Conservation (phyloP, 2,113 vertebrate genomes). For the Lepidothrix coronata region DNA sequence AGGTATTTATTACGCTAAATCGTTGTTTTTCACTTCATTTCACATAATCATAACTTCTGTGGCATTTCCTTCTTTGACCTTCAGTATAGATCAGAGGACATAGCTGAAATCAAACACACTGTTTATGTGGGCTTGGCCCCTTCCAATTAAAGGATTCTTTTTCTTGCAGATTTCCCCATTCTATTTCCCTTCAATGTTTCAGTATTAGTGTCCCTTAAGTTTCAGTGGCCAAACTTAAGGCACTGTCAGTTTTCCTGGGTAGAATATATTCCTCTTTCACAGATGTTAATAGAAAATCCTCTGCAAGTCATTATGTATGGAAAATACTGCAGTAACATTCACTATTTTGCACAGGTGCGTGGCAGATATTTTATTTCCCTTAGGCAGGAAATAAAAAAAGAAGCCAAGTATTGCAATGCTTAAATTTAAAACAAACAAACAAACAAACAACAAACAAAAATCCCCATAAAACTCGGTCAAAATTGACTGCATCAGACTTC, state of each 20-base stretch:
- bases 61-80: slow-evolving; percentile 71
- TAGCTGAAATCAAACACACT: slow-evolving; percentile 53
- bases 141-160: slow-evolving; percentile 47
- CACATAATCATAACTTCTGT: slow-evolving; percentile 74
- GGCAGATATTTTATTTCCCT: neutral
- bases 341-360: neutral
- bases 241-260: neutral
- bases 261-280: neutral
- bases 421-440: neutral
- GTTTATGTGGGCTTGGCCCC: slow-evolving; percentile 51
- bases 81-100: slow-evolving; percentile 71
- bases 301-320: neutral
- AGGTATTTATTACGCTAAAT: slow-evolving; percentile 71
- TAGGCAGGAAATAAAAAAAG: neutral
- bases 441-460: neutral
- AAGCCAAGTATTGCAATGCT: neutral
- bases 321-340: neutral
- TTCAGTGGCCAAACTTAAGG: neutral
- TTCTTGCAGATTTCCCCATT: neutral
- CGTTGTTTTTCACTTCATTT: slow-evolving; percentile 77
- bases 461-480: neutral
- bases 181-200: neutral
- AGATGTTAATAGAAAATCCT: neutral
- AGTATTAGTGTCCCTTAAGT: neutral
- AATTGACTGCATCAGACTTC: neutral